Percentiles rank a stretch among this genome's conserved stretches.
Conservation (phyloP, 2,797 vertebrate species). For the Accipiter fasciatus region DNA sequence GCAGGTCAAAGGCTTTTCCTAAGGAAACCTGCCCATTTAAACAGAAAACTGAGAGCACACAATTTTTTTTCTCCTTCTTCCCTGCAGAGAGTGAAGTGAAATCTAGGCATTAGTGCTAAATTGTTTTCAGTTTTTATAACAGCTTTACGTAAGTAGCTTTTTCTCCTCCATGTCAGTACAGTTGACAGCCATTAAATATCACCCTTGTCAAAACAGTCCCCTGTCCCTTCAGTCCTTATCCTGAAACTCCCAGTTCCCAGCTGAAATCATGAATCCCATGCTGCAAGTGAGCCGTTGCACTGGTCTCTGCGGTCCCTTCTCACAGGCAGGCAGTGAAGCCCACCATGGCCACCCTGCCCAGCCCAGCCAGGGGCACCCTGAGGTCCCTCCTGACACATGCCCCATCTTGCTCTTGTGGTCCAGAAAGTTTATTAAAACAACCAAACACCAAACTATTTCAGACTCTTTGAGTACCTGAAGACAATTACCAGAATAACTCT, state of each 20-base stretch:
- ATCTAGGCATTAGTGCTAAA: not conserved
- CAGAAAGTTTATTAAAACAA: not conserved
- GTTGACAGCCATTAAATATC: not conserved
- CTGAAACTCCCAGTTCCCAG: not conserved
- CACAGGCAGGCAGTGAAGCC: not conserved
- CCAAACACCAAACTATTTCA: not conserved
- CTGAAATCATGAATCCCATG: not conserved
- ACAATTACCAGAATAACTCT: not conserved
- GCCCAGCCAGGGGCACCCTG: not conserved
- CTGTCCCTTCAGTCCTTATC: not conserved
- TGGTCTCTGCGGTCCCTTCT: rapidly evolving
- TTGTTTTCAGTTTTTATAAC: slow-evolving; percentile 18
- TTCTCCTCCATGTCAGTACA: not conserved
- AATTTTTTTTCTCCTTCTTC: not conserved
- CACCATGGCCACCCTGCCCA: not conserved
- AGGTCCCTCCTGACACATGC: rapidly evolving
- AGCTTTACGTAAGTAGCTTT: slow-evolving; percentile 12
- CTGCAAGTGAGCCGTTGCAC: rapidly evolving
- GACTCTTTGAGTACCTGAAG: not conserved
- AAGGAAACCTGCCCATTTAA: not conserved
- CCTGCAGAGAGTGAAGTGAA: not conserved
- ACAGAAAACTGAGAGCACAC: slow-evolving; percentile 8
- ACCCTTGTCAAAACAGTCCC: not conserved
- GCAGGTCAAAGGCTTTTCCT: not conserved
- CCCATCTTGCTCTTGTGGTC: not conserved